These are phyloP conservation scores for Siniperca scherzeri DNA, from an alignment of 2,797 vertebrate species.

Conservation along the genomic window DNA sequence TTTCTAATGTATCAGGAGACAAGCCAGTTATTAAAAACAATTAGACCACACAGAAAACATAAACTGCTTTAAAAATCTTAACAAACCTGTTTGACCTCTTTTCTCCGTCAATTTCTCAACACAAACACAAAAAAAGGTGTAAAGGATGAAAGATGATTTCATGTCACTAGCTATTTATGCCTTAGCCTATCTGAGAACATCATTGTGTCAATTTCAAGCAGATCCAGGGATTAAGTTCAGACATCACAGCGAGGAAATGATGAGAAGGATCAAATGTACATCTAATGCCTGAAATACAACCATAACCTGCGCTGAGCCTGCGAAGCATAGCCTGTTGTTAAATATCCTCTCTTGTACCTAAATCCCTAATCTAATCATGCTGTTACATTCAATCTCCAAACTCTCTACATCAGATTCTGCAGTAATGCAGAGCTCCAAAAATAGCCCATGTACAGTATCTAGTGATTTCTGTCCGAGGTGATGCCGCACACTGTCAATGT, in stretches of 20 bases:
- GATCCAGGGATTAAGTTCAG: slow-evolving; percentile 52
- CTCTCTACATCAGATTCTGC: slow-evolving; percentile 39
- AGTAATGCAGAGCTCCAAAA: slow-evolving; percentile 43
- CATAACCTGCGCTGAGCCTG: slow-evolving; percentile 25
- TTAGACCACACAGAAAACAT: not conserved
- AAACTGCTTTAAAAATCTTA: not conserved
- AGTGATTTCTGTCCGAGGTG: slow-evolving; percentile 23
- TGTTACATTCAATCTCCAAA: slow-evolving; percentile 45
- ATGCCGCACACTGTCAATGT: slow-evolving; percentile 7
- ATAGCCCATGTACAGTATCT: not conserved
- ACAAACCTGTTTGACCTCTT: not conserved
- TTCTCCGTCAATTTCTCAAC: not conserved
- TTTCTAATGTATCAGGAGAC: not conserved
- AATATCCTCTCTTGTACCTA: slow-evolving; percentile 40
- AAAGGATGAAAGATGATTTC: slow-evolving; percentile 41
- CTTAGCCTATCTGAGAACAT: slow-evolving; percentile 27
- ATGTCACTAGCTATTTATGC: slow-evolving; percentile 25
- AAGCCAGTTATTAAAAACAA: not conserved
- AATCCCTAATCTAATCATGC: slow-evolving; percentile 62
- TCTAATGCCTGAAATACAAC: slow-evolving; percentile 52
- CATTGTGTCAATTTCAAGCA: slow-evolving; percentile 44
- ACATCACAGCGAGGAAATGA: slow-evolving; percentile 21
- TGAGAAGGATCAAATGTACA: slow-evolving; percentile 42
- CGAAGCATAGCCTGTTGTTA: slow-evolving; percentile 1
- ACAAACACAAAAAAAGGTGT: not conserved